These are phyloP conservation scores for Fragum whitleyi DNA, from an alignment of 2,888 invertebrate genomes.

Conservation along the genomic window DNA sequence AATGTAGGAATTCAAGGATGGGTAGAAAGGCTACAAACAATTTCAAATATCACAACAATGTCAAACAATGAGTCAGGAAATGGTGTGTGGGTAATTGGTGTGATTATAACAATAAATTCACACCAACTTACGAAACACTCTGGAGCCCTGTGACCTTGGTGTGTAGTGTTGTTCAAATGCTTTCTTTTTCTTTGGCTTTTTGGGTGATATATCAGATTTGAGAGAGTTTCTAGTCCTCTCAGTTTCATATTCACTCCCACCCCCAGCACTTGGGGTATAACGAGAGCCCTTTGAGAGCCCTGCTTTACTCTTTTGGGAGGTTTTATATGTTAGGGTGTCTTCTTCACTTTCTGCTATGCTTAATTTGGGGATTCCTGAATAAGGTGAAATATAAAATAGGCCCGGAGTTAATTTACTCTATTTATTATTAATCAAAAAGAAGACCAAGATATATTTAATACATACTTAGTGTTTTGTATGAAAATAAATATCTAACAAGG, in stretches of 20 bases:
- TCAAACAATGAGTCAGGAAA: no score
- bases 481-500: no score
- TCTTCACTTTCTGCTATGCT: constrained; percentile 13
- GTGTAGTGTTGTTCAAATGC: constrained; percentile 9
- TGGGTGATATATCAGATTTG: constrained; percentile 15
- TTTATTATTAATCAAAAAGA: no score
- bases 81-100: not conserved
- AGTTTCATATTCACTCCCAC: constrained; percentile 9
- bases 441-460: no score
- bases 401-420: no score
- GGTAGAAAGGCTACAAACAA: no score
- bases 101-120: constrained; percentile 10
- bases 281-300: constrained; percentile 9
- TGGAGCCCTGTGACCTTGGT: constrained; percentile 7
- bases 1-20: no score
- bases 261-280: constrained; percentile 6
- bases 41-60: no score
- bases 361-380: constrained; percentile 3
- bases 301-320: constrained; percentile 6
- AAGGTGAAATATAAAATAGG: no score
- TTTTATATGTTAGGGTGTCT: not conserved
- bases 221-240: not conserved
- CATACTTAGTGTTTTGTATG: no score
- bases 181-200: not conserved
- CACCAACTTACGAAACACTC: constrained; percentile 20